Conservation (phyloP, 92 coral and sea anemone genomes). For the Porites evermanni region DNA sequence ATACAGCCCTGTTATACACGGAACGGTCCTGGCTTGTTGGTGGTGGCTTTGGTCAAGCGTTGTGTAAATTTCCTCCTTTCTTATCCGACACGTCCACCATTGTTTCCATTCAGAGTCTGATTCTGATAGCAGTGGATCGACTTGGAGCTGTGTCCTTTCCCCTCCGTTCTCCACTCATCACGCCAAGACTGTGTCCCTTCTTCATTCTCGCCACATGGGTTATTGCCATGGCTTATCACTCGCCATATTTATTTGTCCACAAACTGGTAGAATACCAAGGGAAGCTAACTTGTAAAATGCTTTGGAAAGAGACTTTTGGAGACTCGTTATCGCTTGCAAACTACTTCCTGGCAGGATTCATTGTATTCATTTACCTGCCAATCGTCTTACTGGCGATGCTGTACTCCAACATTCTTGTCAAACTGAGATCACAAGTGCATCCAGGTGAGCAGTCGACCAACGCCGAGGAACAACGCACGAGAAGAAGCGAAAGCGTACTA, state of each 20-base stretch:
- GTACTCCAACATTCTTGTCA: background rate
- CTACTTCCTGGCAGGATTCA: background rate
- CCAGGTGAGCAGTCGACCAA: constrained; percentile 6
- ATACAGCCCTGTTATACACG: background rate
- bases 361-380: background rate
- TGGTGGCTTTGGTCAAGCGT: background rate
- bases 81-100: background rate
- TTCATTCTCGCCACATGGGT: constrained; percentile 5
- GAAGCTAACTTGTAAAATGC: background rate
- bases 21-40: background rate
- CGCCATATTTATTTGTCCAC: background rate
- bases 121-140: constrained; percentile 5
- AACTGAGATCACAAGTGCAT: background rate
- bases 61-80: background rate
- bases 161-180: constrained; percentile 24
- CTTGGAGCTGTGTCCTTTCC: constrained; percentile 17
- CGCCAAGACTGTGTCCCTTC: background rate
- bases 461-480: background rate
- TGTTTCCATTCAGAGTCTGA: constrained; percentile 4
- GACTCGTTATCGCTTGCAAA: background rate
- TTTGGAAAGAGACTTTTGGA: constrained; percentile 5
- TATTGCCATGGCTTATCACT: background rate
- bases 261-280: background rate
- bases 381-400: background rate
- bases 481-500: background rate